Evolutionary conservation across 2,113 vertebrate genomes (phyloP), one percentile per base, ranked within the genome.

Genomic region (Tonatia bakeri): DNA sequence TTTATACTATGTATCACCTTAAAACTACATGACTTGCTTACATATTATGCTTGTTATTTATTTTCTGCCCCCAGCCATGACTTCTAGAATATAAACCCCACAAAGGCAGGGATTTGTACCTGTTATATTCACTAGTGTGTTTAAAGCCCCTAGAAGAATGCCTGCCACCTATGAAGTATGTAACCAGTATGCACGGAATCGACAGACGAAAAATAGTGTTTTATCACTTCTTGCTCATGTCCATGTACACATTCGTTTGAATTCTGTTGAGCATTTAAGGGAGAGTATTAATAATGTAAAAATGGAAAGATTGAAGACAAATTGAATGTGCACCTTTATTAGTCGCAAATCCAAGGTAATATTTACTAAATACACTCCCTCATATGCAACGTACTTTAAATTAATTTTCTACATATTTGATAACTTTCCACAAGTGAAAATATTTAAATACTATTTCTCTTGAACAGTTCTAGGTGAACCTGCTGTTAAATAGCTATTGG

Each of bases 301-400:
- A 86, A 33, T 40, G 4, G 54, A 87, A 87, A 76, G 1, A 94
- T 81, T 64, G 91, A 93, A 11, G 1, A 36, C 11, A 61, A 93
- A 91, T 59, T 87, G 45, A 83, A 69, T 8, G 92, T 38, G 20
- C 3, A 90, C 65, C 45, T 59, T 67, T 96, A 7, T 43, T 82
- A 75, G 3, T 59, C 54, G 19, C 26, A 95, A 45, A 67, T 87
- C 82, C 43, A 88, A 82, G 11, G 8, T n/a, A 87, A 45, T 56
- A 94, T 90, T 92, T 92, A 72, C 6, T 77, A 83, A 83, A 86
- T 75, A 65, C 11, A 61, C 6, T 65, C 3, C 36, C 20, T 89
- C 64, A 38, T 64, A 91, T 93, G 76, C 5, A 87, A 73, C 70
- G 93, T 90, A 84, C 40, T 94, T 91, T 76, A 47, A 67, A 65